Percentiles rank a stretch among this genome's conserved stretches.
These are phyloP conservation scores for Sciurus carolinensis DNA, from an alignment of 2,797 vertebrate genomes.

Conservation along the genomic window DNA sequence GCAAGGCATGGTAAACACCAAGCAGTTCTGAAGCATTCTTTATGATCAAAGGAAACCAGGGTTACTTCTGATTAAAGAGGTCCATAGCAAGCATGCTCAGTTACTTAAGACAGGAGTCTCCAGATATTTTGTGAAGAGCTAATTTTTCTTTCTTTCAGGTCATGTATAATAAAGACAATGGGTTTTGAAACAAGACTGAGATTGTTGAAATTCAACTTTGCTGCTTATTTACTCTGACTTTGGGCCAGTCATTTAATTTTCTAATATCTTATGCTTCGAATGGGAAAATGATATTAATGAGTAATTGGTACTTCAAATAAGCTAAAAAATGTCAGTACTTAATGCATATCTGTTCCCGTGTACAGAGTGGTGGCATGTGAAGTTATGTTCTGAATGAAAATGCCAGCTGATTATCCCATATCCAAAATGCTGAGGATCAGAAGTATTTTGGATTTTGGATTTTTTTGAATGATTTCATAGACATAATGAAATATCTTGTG, in stretches of 20 bases:
- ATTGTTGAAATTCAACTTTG: constrained; percentile 5
- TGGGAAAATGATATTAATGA: constrained; percentile 36
- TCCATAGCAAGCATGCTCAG: constrained; percentile 24
- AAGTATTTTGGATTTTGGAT: not conserved
- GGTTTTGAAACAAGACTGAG: constrained; percentile 38
- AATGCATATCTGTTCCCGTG: constrained; percentile 15
- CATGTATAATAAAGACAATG: constrained; percentile 9
- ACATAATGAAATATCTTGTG: not conserved
- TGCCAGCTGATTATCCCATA: not conserved
- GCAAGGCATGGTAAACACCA: constrained; percentile 76
- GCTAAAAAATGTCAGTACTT: not conserved
- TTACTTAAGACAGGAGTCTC: not conserved
- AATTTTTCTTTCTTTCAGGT: constrained; percentile 33
- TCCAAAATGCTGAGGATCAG: not conserved
- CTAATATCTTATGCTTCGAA: not conserved
- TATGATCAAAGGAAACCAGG: constrained; percentile 83
- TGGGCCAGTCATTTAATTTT: constrained; percentile 52
- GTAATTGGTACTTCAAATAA: constrained; percentile 14
- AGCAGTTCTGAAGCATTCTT: constrained; percentile 82
- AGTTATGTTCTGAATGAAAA: not conserved
- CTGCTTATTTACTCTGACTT: not conserved
- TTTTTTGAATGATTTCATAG: not conserved
- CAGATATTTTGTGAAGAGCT: constrained; percentile 40
- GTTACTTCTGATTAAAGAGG: constrained; percentile 71
- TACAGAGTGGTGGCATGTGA: not conserved